phyloP scores from a whole-genome alignment of 1,140 invertebrate genomes.

The Magallana angulata region DNA sequence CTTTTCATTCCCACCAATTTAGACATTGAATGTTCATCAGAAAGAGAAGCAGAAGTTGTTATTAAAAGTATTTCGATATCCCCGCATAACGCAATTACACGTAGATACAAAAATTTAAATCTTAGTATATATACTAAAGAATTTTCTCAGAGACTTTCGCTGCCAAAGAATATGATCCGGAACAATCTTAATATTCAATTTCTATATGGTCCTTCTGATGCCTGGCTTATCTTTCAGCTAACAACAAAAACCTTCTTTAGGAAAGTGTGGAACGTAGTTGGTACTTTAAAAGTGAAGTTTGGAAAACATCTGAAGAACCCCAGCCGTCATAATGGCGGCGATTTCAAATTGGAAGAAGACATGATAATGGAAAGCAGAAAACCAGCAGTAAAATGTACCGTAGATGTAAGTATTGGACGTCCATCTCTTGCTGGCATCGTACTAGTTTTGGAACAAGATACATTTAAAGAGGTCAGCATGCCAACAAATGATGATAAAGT shows the following conservation, averaged over 20 bases:
- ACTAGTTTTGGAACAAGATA: slow-evolving; percentile 4
- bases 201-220: background rate
- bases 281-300: background rate
- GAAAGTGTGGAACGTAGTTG: background rate
- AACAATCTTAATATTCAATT: background rate
- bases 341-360: background rate
- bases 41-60: slow-evolving; percentile 20
- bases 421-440: background rate
- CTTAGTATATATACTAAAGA: slow-evolving; percentile 49
- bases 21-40: slow-evolving; percentile 5
- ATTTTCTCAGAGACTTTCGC: background rate
- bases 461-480: slow-evolving; percentile 59
- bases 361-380: background rate
- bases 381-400: background rate
- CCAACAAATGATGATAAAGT: slow-evolving; percentile 64
- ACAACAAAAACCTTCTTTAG: background rate
- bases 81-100: background rate
- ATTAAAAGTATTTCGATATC: background rate
- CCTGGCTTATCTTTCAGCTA: background rate
- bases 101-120: slow-evolving; percentile 42
- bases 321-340: background rate
- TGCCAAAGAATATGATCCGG: background rate
- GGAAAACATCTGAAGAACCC: too few species aligned
- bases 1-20: slow-evolving; percentile 25
- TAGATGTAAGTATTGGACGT: background rate